Base-by-base conservation (phyloP, 2,888 invertebrate genomes). In the Melikaiella ostensackeni region DNA sequence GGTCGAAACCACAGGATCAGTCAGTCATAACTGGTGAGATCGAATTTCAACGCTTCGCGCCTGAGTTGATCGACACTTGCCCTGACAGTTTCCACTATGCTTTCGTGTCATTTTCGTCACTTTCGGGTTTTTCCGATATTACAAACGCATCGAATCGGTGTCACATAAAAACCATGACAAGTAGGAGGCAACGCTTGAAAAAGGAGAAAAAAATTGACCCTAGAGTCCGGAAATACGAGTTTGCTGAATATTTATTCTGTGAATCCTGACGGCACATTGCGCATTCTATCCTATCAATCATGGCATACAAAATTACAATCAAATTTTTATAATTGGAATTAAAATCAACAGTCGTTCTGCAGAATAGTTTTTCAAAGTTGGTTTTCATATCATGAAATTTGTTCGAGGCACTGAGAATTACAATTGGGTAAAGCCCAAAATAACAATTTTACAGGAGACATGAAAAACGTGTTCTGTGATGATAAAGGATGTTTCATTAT, bases 31-130 rank as follows among this genome's bases (percentile, higher is more conserved):
- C 35, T 63, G 24, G 21, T 38, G 35, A 63, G 50, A 63, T 63
- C 38, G 64, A 66, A 42, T 66, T 42, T 24, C 42, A 66, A 66
- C 27, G 38, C 64, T 4, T 50, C n/a, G 8, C 50, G n/a, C 19
- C 13, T 27, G 24, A 24, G 42, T 64, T 42, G 64, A 42, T 64
- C 42, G 66, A 66, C 27, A 46, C 16, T 38, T 9, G 24, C 27
- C 27, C 42, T 66, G 66, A 27, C 66, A 66, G 42, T 66, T 42
- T 66, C 27, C 66, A 66, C 38, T 66, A 46, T 16, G 3, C 66
- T 19, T 30, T 46, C 9, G 30, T 30, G 66, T 13, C 27, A 27
- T 66, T 66, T 66, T 66, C 46, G 46, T 46, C 46, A 66, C 24
- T 46, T 46, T 21, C 24, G 19, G 38, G 30, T 21, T 38, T 24